phyloP scores from a whole-genome alignment of 1,140 invertebrate genomes.

The Cataglyphis hispanica region DNA sequence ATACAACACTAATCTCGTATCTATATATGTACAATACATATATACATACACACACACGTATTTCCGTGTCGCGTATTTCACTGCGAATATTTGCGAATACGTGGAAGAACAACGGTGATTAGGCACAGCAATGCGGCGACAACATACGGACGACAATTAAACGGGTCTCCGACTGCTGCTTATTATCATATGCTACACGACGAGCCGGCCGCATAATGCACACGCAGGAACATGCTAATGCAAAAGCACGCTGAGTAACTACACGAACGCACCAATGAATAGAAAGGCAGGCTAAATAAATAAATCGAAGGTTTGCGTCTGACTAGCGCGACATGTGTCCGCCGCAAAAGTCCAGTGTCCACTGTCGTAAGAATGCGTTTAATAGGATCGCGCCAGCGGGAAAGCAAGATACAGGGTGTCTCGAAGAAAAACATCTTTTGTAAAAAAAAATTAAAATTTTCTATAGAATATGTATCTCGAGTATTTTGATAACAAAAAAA shows the following conservation, averaged over 20 bases:
- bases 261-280: background rate
- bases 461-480: too few relatives aligned
- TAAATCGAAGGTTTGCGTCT: constrained; percentile 24
- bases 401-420: constrained; percentile 42
- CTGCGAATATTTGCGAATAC: constrained; percentile 26
- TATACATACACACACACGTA: background rate
- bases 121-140: constrained; percentile 23
- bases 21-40: background rate
- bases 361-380: constrained; percentile 61
- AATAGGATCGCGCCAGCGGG: constrained; percentile 50
- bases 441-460: background rate
- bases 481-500: too few relatives aligned
- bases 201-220: constrained; percentile 41
- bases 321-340: constrained; percentile 56
- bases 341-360: constrained; percentile 66
- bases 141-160: constrained; percentile 62
- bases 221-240: constrained; percentile 23
- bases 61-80: constrained; percentile 7
- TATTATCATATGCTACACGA: constrained; percentile 67
- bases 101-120: constrained; percentile 54
- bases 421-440: background rate
- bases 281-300: constrained; percentile 41
- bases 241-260: background rate
- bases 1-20: background rate
- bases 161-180: constrained; percentile 44